Evolutionary conservation across 2,797 vertebrate genomes (phyloP), one percentile per base, ranked within the genome.

Genomic region (Rhinogobio ventralis): DNA sequence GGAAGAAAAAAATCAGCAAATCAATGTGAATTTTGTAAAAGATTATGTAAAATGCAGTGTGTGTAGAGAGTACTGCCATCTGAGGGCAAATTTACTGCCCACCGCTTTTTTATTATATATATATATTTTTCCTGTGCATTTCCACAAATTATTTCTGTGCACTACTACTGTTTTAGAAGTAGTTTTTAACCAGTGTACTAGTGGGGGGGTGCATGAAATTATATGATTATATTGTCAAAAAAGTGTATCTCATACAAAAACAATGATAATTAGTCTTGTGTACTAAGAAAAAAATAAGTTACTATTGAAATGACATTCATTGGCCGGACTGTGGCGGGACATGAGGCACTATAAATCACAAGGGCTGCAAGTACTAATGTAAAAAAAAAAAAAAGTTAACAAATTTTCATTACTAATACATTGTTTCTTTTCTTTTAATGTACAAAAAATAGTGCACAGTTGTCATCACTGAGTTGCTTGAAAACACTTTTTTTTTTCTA

Each of bases 291-390:
- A 79, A 68, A 80, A 82, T 0, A 69, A 46, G 17, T 23, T 76
- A 55, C 4, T 42, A 69, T 20, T 28, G 7, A 71, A 86, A 72
- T 79, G 36, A 86, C 81, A 89, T 89, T 86, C 81, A 86, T n/a
- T 81, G 69, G 62, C 82, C 42, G 9, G 51, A 79, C 20, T 78
- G 68, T 67, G 74, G 66, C 33, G 55, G 51, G 74, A 81, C 60
- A 71, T 36, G 51, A 79, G 20, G 7, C 45, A 79, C 20, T 49
- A 67, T 17, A 55, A 39, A 74, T 73, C 30, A 85, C 53, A 55
- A 71, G n/a, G 25, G 49, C n/a, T 42, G n/a, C 11, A 67, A 76
- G 25, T 75, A 51, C 45, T 10, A 55, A 8, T 55, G 39, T 64
- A 17, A 19, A 30, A 17, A 8, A 10, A 25, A 45, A 36, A 33